A percentile compares a stretch with the other conserved stretches of the same genome.
phyloP scores from a whole-genome alignment of 2,113 vertebrate species.

The Platichthys flesus region DNA sequence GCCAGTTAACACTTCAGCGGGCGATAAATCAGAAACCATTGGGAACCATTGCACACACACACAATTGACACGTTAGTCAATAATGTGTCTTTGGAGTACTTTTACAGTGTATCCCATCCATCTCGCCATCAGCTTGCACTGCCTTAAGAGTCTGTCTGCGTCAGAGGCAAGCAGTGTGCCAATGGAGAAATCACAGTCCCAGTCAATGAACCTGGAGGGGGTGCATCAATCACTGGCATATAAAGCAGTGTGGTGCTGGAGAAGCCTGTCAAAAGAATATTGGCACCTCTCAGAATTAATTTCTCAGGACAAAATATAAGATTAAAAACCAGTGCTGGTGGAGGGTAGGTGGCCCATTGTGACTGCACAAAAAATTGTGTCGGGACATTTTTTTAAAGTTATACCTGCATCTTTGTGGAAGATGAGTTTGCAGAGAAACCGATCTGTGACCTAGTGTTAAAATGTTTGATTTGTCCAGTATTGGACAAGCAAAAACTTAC shows the following conservation, averaged over 20 bases:
- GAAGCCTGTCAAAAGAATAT: slow-evolving; percentile 50
- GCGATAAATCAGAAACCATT: slow-evolving; percentile 46
- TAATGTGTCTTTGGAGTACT: slow-evolving; percentile 48
- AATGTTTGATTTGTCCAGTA: not conserved
- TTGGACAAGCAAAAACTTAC: no score
- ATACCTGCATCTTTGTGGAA: not conserved
- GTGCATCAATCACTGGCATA: slow-evolving; percentile 65
- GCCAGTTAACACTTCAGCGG: not conserved
- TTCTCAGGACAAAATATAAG: slow-evolving; percentile 14
- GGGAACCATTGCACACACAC: slow-evolving; percentile 20
- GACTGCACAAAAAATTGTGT: not conserved
- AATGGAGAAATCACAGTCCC: slow-evolving; percentile 43
- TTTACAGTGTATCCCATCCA: slow-evolving; percentile 49
- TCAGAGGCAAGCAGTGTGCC: slow-evolving; percentile 21
- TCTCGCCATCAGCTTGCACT: slow-evolving; percentile 23
- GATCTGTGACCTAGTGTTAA: no score
- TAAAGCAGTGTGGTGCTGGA: slow-evolving; percentile 41
- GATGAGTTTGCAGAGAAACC: not conserved
- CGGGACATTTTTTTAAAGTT: not conserved
- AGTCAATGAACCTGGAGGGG: slow-evolving; percentile 56
- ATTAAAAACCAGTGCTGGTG: slow-evolving; percentile 9
- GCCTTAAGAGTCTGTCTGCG: slow-evolving; percentile 34
- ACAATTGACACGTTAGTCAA: slow-evolving; percentile 35
- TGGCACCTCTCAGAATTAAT: slow-evolving; percentile 43
- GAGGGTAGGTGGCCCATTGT: slow-evolving; percentile 7